These are phyloP conservation scores for Drosophila mimetica DNA, from an alignment of 2,888 invertebrate species.

Conservation along the genomic window DNA sequence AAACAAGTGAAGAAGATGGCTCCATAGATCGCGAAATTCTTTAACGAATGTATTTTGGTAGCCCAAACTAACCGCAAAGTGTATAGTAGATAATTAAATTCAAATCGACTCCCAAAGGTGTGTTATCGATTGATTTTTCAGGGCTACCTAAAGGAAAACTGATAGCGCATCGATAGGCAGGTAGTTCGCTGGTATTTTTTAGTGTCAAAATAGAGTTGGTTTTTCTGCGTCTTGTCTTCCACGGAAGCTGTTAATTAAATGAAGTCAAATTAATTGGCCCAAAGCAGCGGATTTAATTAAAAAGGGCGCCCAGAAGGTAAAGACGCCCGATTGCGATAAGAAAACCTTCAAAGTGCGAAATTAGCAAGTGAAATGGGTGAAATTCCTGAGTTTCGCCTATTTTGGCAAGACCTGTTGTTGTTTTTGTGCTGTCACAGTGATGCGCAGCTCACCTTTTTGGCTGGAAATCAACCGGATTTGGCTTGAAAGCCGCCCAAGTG, in stretches of 20 bases:
- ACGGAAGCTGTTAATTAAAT: slow-evolving; percentile 40
- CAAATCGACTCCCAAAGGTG: background rate
- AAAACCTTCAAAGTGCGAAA: background rate
- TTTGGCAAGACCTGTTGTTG: slow-evolving; percentile 58
- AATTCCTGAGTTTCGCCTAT: slow-evolving; percentile 41
- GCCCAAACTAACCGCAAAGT: background rate
- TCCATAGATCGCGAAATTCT: slow-evolving; percentile 2
- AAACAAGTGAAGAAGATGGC: slow-evolving; percentile 18
- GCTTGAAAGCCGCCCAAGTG: slow-evolving; percentile 33
- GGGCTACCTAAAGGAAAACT: background rate
- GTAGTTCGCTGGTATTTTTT: background rate
- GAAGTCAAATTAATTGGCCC: slow-evolving; percentile 22
- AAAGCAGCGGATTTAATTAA: slow-evolving; percentile 2
- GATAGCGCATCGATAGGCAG: slow-evolving; percentile 11
- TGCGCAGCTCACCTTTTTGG: background rate
- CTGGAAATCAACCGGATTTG: slow-evolving; percentile 56
- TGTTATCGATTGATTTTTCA: background rate
- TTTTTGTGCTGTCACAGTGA: slow-evolving; percentile 36
- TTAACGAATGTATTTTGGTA: background rate
- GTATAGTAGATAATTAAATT: background rate
- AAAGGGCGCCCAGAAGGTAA: slow-evolving; percentile 49
- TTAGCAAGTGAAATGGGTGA: background rate
- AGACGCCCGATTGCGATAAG: background rate
- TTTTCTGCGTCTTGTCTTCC: slow-evolving; percentile 1
- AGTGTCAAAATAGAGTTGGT: background rate